phyloP scores from a whole-genome alignment of 2,797 vertebrate species.

The Corythornis leucogaster region DNA sequence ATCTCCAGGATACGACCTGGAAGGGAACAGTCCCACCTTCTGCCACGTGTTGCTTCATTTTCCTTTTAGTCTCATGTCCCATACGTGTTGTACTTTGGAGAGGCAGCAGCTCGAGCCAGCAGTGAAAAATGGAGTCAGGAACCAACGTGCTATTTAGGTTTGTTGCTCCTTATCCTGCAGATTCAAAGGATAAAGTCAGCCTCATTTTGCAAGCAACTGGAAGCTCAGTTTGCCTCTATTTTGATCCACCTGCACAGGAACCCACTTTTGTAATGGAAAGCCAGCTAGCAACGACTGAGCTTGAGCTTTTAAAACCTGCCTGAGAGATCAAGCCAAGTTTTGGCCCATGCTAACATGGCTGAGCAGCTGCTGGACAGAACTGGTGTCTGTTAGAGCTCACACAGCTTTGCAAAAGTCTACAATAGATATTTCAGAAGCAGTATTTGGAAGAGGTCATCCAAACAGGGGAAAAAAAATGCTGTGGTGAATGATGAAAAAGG shows the following conservation, averaged over 20 bases:
- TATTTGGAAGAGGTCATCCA: background rate
- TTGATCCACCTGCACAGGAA: conserved; percentile 16
- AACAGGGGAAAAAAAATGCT: background rate
- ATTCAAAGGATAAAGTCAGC: conserved; percentile 17
- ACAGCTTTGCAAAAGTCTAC: background rate
- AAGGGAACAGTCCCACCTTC: background rate
- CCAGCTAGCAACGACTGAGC: background rate
- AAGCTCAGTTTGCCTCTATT: conserved; percentile 6
- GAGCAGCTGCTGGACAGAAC: background rate
- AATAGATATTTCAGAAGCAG: background rate
- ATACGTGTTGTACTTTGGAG: background rate
- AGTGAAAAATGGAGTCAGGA: conserved; percentile 1
- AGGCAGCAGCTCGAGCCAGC: conserved; percentile 8
- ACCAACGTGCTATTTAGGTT: background rate
- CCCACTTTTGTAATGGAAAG: background rate
- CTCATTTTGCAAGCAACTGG: conserved; percentile 18
- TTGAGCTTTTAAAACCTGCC: background rate
- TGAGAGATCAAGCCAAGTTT: background rate
- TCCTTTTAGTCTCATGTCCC: background rate
- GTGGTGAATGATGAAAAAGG: background rate
- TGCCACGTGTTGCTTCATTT: background rate
- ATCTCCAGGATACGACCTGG: background rate
- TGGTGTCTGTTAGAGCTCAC: background rate
- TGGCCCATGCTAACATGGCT: background rate
- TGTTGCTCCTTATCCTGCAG: background rate